Evolutionary conservation across 2,797 vertebrate genomes (phyloP), one percentile per base, ranked within the genome.

Genomic region (Onychomys torridus): DNA sequence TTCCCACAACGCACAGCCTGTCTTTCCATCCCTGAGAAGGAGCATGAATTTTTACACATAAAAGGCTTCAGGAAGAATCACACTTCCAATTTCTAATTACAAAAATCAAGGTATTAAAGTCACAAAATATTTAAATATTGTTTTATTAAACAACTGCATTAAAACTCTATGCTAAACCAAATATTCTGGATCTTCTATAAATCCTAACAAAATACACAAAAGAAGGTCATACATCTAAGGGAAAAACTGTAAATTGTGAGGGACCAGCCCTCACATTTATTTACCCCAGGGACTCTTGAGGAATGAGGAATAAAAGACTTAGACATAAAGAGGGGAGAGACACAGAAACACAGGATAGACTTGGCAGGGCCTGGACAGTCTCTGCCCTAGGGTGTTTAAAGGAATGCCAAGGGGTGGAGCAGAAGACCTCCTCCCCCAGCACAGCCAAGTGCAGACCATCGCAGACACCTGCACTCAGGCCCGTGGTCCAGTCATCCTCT

Each of bases 1-100:
- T 96, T 97, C 46, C 98, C 93, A 94, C 90, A 96, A 90, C 89
- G 96, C 49, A 90, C 37, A 96, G 69, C 14, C 23, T 81, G 59
- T 13, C 67, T 76, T 67, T 34, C 10, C 59, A 90, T 10, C 11
- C 52, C 55, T 92, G 78, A 87, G 92, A 95, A 91, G 79, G 75
- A 63, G 40, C 91, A 93, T 89, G 76, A 94, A 92, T 79, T 97
- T 97, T 95, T 95, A 46, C 34, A 95, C 89, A 79, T 57, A 94
- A 81, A 98, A 93, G n/a, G 32, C 89, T 73, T 91, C 57, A 79
- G 32, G 61, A 96, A 27, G 97, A 97, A 96, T 87, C 32, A 97
- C 43, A 55, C 23, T 25, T 82, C 84, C 89, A 92, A 43, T 89
- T 97, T 96, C 79, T 94, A 96, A 97, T 57, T 79, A 52, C 0